phyloP scores from a whole-genome alignment of 2,113 vertebrate species.

The Galemys pyrenaicus region DNA sequence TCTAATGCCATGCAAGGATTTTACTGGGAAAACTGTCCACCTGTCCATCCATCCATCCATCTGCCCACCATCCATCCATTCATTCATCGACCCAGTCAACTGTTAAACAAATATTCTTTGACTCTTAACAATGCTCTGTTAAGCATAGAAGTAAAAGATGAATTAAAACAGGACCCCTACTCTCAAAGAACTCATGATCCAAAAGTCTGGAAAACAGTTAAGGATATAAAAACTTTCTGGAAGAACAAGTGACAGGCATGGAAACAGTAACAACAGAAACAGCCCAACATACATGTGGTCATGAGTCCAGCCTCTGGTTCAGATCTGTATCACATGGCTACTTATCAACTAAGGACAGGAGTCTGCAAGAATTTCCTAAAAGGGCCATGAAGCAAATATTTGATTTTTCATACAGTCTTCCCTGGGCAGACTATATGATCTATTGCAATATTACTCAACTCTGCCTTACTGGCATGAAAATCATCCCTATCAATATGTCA shows the following conservation, averaged over 20 bases:
- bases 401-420: no score
- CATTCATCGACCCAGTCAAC: neutral
- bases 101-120: neutral
- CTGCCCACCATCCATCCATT: neutral
- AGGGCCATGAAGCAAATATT: neutral
- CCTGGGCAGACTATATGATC: neutral
- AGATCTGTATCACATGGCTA: neutral
- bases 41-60: neutral
- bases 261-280: neutral
- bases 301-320: neutral
- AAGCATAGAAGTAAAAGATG: neutral
- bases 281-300: accelerated
- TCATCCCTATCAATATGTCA: no score
- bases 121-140: neutral
- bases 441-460: no score
- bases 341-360: neutral
- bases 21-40: neutral
- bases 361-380: neutral
- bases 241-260: neutral
- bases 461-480: neutral
- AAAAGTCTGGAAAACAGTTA: neutral
- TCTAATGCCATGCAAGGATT: neutral
- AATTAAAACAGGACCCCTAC: neutral
- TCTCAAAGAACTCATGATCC: neutral
- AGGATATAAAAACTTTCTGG: neutral